phyloP scores from a whole-genome alignment of 2,113 vertebrate genomes.

The Hipposideros armiger region DNA sequence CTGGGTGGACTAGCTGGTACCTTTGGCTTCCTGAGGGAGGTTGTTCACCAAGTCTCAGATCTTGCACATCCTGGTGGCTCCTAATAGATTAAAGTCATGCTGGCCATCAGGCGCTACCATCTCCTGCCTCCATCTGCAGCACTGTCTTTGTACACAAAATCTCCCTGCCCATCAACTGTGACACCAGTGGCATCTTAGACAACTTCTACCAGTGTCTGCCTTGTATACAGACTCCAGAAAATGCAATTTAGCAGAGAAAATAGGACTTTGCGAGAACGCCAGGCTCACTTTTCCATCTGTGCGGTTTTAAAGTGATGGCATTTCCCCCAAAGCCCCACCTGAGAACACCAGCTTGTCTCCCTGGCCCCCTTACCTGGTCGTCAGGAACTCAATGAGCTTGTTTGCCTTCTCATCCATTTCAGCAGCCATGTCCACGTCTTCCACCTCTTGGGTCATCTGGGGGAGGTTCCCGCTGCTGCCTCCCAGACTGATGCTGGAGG shows the following conservation, averaged over 20 bases:
- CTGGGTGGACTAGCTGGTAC: background rate
- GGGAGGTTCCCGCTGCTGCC: constrained; percentile 97
- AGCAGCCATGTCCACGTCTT: constrained; percentile 91
- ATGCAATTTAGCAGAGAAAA: constrained; percentile 36
- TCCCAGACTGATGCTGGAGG: constrained; percentile 97
- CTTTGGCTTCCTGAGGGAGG: background rate
- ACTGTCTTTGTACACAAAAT: background rate
- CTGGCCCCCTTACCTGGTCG: constrained; percentile 92
- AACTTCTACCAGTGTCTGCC: constrained; percentile 41
- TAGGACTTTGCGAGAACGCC: background rate
- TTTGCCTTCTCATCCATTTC: constrained; percentile 96
- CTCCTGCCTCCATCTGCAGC: background rate
- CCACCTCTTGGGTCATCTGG: constrained; percentile 95
- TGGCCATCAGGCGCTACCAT: fast-evolving
- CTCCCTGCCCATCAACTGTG: background rate
- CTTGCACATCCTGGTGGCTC: background rate
- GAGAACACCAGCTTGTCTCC: background rate
- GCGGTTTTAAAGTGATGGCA: constrained; percentile 36
- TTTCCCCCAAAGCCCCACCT: constrained; percentile 24
- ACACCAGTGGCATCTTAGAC: background rate
- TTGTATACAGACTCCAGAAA: background rate
- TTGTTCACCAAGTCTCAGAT: constrained; percentile 15
- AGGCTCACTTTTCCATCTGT: background rate
- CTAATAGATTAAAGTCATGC: background rate
- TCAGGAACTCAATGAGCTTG: constrained; percentile 99